Evolutionary conservation across 2,888 invertebrate species (phyloP), one percentile per base, ranked within the genome.

Genomic region (Eurytoma adleriae): DNA sequence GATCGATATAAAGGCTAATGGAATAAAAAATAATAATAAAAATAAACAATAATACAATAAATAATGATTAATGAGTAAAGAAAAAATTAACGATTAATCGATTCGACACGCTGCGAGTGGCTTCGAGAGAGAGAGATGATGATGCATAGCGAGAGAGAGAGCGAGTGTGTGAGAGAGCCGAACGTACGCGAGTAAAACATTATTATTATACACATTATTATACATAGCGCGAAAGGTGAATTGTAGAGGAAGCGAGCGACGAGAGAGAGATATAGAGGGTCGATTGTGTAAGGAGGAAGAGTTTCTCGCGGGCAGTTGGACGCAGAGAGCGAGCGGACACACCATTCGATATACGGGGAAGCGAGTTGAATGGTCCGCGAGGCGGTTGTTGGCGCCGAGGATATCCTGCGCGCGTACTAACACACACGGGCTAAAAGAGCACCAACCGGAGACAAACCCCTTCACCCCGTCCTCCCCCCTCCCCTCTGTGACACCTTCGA

Each of bases 21-120:
- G 82, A 27, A 40, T 40, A 10, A 40, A 40, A 40, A 40, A 40
- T 40, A 77, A 78, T 80, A 83, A 78, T 76, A 81, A 76, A 75
- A 81, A 79, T 82, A 82, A 78, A 82, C 79, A 81, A 83, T 81
- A 79, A 82, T 82, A 79, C 79, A 79, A 82, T 82, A 83, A 40
- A 80, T 83, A 80, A 81, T 80, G 68, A 83, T 67, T 79, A 76
- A 77, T 79, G 66, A 80, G 67, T 79, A 79, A 40, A 10, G 40
- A 40, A 7, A 24, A 24, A 40, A 76, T 73, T 80, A 77, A 79
- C 59, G 73, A 70, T 68, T 82, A 68, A 78, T 67, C 61, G 68
- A 76, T 62, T 62, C 61, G 61, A 72, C 24, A 64, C 30, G 20
- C 70, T 56, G 48, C 50, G 61, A 54, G 69, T 64, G 57, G 10